Base-by-base conservation (phyloP, 2,888 invertebrate genomes). In the Caenorhabditis drosophilae region DNA sequence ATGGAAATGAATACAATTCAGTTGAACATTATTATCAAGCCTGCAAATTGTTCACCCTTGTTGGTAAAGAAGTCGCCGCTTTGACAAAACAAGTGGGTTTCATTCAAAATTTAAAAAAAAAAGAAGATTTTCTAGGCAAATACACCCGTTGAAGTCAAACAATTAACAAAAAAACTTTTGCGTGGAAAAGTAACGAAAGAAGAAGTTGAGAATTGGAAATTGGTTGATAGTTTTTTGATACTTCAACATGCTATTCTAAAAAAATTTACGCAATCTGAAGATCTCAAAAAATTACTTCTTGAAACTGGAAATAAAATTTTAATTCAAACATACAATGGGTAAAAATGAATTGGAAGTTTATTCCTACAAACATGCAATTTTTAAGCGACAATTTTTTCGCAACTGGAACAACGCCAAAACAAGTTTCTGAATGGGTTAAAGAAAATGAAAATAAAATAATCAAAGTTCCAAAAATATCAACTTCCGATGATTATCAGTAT, bases 1-100 rank as follows among this genome's bases (percentile, higher is more conserved):
- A 79, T 44, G 76, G 75, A 23, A 53, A 72, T 52, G 44, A 50
- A 7, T 80, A 80, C 59, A 71, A 63, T 23, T 73, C 76, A 1
- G 79, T 81, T 1, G 80, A 80, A 56, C 80, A 80, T 52, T 80
- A 81, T 66, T 80, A 80, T 67, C 71, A 75, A 44, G 75, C 75
- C 1, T 76, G 76, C 56, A 76, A 76, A 42, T 26, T 78, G 41
- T 78, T 66, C 53, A 64, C 63, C 22, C 58, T 78, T 40, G 62
- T 55, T 38, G 54, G 62, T 16, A 31, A 58, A 42, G 34, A 61
- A n/a, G 12, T 41, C 23, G 55, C 67, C n/a, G 46, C 51, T 0
- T 22, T 46, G 36, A 38, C 51, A 11, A 59, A 55, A 22, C 7
- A 31, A 12, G 31, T 31, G 12, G 12, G 45, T 45, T n/a, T n/a